Percentiles rank a stretch among this genome's conserved stretches.
phyloP scores from a whole-genome alignment of 2,888 invertebrate genomes.

The Deroplatys truncata region DNA sequence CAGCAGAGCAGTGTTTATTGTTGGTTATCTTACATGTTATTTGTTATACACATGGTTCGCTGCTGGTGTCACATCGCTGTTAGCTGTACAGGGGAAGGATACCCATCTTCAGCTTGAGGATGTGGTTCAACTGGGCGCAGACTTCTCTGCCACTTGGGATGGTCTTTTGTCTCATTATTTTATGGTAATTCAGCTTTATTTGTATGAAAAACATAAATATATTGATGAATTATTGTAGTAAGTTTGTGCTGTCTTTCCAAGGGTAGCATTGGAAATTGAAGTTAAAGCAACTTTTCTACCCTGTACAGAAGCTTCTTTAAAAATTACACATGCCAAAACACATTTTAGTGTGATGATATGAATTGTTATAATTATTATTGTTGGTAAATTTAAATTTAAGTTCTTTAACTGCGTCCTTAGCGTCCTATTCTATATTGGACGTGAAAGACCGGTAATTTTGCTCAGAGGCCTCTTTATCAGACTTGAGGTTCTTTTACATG shows the following conservation, averaged over 20 bases:
- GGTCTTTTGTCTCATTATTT: constrained; percentile 16
- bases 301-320: too few species aligned
- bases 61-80: constrained; percentile 40
- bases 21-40: constrained; percentile 40
- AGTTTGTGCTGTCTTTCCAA: neutral
- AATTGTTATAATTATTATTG: too few species aligned
- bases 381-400: too few species aligned
- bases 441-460: too few species aligned
- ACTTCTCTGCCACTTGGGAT: constrained; percentile 25
- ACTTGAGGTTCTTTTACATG: too few species aligned
- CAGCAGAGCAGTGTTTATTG: constrained; percentile 38
- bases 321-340: too few species aligned
- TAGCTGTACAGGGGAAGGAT: constrained; percentile 37
- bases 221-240: neutral
- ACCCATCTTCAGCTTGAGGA: constrained; percentile 31
- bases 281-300: too few species aligned
- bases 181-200: constrained; percentile 1
- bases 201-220: neutral
- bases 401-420: too few species aligned
- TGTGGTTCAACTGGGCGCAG: constrained; percentile 31
- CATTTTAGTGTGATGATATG: too few species aligned
- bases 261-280: neutral
- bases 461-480: too few species aligned
- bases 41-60: constrained; percentile 41
- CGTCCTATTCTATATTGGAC: too few species aligned